Evolutionary conservation across 2,797 vertebrate species (phyloP).

Genomic region (Adelosebastes latens): DNA sequence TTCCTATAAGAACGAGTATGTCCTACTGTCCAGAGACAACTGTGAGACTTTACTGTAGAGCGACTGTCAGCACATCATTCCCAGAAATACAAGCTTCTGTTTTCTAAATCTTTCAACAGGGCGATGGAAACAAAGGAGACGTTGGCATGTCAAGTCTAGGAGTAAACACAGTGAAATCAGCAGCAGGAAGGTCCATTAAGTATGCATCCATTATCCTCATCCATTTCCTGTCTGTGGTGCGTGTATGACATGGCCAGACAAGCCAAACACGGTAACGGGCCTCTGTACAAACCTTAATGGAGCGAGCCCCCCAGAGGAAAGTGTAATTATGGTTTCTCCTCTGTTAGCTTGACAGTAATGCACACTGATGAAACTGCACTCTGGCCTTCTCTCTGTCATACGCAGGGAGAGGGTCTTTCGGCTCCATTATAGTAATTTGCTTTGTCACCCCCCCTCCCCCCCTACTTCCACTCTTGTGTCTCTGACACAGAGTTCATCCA

Average conservation of each 20-base stretch:
- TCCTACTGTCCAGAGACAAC: slow-evolving; percentile 15
- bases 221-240: slow-evolving; percentile 77
- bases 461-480: slow-evolving; percentile 14
- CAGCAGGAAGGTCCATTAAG: slow-evolving; percentile 75
- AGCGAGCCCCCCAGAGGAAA: slow-evolving; percentile 67
- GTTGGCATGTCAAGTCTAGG: slow-evolving; percentile 58
- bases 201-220: slow-evolving; percentile 74
- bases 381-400: slow-evolving; percentile 57
- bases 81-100: slow-evolving; percentile 28
- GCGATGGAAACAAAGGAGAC: slow-evolving; percentile 57
- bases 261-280: slow-evolving; percentile 66
- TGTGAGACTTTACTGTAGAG: slow-evolving; percentile 1
- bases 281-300: slow-evolving; percentile 75
- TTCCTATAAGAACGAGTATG: slow-evolving; percentile 7
- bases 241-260: slow-evolving; percentile 64
- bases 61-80: slow-evolving; percentile 11
- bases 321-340: slow-evolving; percentile 71
- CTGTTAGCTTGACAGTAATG: slow-evolving; percentile 71
- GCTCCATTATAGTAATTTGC: slow-evolving; percentile 65
- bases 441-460: background rate
- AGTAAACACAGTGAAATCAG: slow-evolving; percentile 74
- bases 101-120: slow-evolving; percentile 52
- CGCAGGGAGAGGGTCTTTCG: slow-evolving; percentile 35
- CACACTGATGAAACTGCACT: slow-evolving; percentile 71
- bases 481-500: slow-evolving; percentile 29